phyloP scores from a whole-genome alignment of 2,113 vertebrate species.

The Crotophaga sulcirostris region DNA sequence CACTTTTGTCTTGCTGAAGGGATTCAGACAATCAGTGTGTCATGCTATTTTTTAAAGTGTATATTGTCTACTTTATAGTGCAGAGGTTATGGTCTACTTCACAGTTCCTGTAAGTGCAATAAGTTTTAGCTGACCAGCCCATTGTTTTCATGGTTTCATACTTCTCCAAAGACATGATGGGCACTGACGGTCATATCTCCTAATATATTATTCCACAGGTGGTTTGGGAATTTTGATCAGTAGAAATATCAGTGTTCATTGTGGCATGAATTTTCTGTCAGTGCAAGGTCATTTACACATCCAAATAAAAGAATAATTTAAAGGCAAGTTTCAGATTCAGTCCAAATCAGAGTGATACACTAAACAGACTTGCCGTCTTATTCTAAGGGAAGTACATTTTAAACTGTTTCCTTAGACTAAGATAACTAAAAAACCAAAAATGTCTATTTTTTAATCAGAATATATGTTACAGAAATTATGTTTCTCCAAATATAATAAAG shows the following conservation, averaged over 20 bases:
- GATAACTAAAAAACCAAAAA: background rate
- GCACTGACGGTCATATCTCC: background rate
- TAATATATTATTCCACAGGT: background rate
- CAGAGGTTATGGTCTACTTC: background rate
- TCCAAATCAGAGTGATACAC: background rate
- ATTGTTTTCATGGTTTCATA: background rate
- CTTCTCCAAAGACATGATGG: background rate
- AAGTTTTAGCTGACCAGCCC: background rate
- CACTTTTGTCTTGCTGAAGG: background rate
- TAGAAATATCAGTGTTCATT: background rate
- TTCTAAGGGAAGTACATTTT: background rate
- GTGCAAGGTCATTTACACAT: background rate
- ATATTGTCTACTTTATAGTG: background rate
- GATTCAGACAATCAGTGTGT: background rate
- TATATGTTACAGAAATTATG: background rate
- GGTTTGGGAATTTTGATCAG: background rate
- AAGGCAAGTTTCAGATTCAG: background rate
- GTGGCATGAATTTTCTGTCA: background rate
- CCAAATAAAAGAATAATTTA: background rate
- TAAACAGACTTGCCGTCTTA: background rate
- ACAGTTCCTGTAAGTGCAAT: background rate
- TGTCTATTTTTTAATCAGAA: background rate
- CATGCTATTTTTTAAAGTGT: background rate
- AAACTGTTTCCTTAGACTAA: background rate
- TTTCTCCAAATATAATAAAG: background rate